Percentiles rank a stretch among this genome's conserved stretches.
These are phyloP conservation scores for Troides aeacus DNA, from an alignment of 2,888 invertebrate genomes.

Conservation along the genomic window DNA sequence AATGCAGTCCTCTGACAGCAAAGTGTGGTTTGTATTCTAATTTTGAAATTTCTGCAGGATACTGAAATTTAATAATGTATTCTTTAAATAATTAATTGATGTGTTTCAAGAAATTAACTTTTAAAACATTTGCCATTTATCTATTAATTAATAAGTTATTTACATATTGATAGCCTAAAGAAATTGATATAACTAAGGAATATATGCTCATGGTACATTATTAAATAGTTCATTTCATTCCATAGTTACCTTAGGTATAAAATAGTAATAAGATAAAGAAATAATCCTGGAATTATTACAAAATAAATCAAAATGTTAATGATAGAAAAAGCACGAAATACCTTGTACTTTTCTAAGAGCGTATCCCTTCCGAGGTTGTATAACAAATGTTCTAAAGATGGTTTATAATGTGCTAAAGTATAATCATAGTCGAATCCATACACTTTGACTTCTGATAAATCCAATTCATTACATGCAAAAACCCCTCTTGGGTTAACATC, in stretches of 20 bases:
- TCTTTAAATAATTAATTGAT: not conserved
- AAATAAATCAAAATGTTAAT: conserved; percentile 12
- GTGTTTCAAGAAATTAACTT: not conserved
- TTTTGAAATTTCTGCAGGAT: conserved; percentile 90
- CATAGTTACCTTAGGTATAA: too few relatives aligned
- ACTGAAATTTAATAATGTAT: conserved; percentile 78
- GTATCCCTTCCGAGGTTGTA: conserved; percentile 94
- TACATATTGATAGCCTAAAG: not conserved
- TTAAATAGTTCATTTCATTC: too few relatives aligned
- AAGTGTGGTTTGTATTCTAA: conserved; percentile 95
- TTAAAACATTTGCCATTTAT: not conserved
- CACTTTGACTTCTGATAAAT: conserved; percentile 93
- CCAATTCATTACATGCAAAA: conserved; percentile 97
- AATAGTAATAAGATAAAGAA: too few relatives aligned
- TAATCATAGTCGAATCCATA: conserved; percentile 99
- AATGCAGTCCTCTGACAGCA: conserved; percentile 98
- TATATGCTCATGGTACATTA: not conserved
- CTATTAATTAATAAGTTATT: not conserved
- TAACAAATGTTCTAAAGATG: conserved; percentile 91
- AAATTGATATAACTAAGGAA: not conserved
- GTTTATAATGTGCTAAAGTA: conserved; percentile 96
- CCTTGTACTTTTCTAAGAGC: conserved; percentile 93
- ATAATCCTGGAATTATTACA: conserved; percentile 1
- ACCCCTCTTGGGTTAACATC: conserved; percentile 93
- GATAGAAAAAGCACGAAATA: conserved; percentile 32